A percentile compares a stretch with the other conserved stretches of the same genome.
phyloP scores from a whole-genome alignment of 2,113 vertebrate species.

The Erpornis zantholeuca region DNA sequence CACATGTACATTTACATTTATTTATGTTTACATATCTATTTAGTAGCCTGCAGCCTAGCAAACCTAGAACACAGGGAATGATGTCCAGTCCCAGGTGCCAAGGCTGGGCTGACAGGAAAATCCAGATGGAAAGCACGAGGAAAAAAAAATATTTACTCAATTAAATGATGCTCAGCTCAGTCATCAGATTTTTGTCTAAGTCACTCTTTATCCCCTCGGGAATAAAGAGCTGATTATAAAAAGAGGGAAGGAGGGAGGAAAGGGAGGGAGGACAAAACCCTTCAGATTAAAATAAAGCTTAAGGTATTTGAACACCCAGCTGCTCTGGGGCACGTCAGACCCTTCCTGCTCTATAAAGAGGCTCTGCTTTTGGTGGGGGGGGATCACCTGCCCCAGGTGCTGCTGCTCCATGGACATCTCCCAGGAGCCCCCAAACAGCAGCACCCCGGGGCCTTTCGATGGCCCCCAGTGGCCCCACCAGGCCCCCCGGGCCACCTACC shows the following conservation, averaged over 20 bases:
- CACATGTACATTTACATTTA: background rate
- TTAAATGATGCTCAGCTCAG: background rate
- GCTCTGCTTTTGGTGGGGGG: background rate
- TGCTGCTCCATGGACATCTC: background rate
- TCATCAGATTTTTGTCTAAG: background rate
- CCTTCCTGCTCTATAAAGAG: slow-evolving; percentile 38
- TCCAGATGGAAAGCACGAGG: background rate
- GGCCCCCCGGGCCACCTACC: background rate
- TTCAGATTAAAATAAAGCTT: slow-evolving; percentile 47
- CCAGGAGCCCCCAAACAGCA: rapidly evolving
- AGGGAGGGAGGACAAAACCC: background rate
- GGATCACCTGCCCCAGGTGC: background rate
- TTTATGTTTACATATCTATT: background rate
- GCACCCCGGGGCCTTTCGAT: slow-evolving; percentile 30
- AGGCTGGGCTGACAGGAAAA: background rate
- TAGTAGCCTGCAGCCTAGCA: background rate
- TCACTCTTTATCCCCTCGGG: background rate
- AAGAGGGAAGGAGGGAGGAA: background rate
- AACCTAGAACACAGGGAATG: background rate
- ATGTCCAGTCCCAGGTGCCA: background rate
- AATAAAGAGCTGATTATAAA: slow-evolving; percentile 59
- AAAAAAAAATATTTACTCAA: background rate
- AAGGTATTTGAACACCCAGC: slow-evolving; percentile 21
- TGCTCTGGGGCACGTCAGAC: background rate
- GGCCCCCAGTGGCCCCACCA: slow-evolving; percentile 70